These are phyloP conservation scores for Natator depressus DNA, from an alignment of 2,113 vertebrate species.

Conservation along the genomic window DNA sequence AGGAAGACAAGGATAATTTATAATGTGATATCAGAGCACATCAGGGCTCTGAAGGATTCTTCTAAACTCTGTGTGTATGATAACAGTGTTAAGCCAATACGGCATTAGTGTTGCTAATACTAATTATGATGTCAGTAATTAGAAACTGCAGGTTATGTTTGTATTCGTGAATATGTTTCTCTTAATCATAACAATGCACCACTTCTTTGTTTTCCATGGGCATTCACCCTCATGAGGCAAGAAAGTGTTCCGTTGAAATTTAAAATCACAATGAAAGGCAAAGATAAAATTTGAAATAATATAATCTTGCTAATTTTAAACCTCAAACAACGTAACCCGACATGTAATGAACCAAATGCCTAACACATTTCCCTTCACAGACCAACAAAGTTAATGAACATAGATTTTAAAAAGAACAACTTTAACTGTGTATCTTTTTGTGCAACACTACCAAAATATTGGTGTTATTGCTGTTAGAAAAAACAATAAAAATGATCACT, in stretches of 20 bases:
- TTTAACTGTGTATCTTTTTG: accelerated
- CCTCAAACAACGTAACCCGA: not conserved
- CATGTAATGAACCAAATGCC: not conserved
- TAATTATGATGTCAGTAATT: not conserved
- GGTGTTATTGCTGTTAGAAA: not conserved
- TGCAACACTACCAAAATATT: not conserved
- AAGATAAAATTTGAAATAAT: not conserved
- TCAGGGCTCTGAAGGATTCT: not conserved
- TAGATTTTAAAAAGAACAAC: not conserved
- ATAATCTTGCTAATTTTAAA: not conserved
- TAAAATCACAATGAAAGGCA: not conserved
- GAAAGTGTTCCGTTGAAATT: slow-evolving; percentile 12
- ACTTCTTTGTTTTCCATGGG: not conserved
- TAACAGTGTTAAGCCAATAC: not conserved
- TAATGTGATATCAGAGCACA: not conserved
- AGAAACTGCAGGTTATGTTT: not conserved
- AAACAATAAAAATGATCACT: not conserved
- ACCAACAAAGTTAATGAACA: not conserved
- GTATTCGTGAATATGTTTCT: slow-evolving; percentile 5
- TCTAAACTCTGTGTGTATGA: not conserved
- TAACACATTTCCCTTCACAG: not conserved
- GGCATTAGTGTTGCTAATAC: not conserved
- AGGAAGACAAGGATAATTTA: slow-evolving; percentile 1
- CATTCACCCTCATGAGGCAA: not conserved
- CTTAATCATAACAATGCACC: not conserved